Conservation (phyloP, 37 sponge, comb jelly and placozoan species). For the Axinella damicornis region DNA sequence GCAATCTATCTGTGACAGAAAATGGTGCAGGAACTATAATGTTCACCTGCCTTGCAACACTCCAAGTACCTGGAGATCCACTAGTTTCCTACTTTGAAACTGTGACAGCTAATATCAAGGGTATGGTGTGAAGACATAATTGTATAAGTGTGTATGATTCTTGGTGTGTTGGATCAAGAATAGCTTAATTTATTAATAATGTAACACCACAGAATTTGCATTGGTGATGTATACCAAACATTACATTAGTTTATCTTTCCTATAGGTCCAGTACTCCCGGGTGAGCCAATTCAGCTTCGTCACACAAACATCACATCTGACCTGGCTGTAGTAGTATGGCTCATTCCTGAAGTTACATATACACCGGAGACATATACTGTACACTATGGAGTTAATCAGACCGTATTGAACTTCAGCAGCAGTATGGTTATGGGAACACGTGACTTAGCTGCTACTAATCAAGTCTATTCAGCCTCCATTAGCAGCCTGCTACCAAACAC, state of each 20-base stretch:
- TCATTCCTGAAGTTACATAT: neutral
- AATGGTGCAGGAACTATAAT: neutral
- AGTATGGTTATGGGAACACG: neutral
- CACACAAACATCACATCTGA: conserved; percentile 4
- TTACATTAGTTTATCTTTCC: no score
- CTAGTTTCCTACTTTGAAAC: neutral
- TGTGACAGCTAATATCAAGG: conserved; percentile 3
- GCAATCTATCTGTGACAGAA: neutral
- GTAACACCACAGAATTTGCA: no score
- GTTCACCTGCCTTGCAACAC: neutral
- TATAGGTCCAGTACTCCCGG: neutral
- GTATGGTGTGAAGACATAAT: no score
- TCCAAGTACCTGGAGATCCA: conserved; percentile 29
- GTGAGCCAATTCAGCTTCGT: conserved; percentile 1
- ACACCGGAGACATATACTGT: conserved; percentile 29
- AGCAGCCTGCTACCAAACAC: conserved; percentile 6
- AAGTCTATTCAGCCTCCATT: conserved; percentile 11
- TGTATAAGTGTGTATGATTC: no score
- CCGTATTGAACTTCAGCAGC: conserved; percentile 12
- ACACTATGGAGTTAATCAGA: neutral
- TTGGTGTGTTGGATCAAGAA: no score
- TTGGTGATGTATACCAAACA: no score
- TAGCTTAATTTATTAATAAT: no score
- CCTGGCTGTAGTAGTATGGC: neutral
- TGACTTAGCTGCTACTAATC: neutral